Evolutionary conservation across 2,888 invertebrate genomes (phyloP).

Genomic region (Boloria euphrosyne): DNA sequence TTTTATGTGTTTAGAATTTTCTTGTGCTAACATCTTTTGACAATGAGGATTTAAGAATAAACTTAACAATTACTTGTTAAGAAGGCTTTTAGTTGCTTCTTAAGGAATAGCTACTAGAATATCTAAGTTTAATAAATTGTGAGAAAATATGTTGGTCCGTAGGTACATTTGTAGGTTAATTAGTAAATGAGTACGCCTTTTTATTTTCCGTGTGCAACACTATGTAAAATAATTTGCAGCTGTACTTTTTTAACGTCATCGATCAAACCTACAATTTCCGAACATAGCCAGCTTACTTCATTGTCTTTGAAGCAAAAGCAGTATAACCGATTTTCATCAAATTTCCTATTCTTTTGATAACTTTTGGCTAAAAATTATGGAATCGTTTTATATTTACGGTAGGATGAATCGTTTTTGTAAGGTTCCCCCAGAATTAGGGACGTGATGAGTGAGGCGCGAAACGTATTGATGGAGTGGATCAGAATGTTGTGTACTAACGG

Average conservation of each 20-base stretch:
- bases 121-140: no score
- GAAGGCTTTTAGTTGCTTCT: no score
- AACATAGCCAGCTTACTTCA: not conserved
- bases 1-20: not conserved
- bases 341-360: not conserved
- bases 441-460: constrained; percentile 19
- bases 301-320: not conserved
- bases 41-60: not conserved
- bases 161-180: no score
- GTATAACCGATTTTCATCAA: constrained; percentile 12
- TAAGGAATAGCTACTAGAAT: no score
- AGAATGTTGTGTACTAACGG: constrained; percentile 18
- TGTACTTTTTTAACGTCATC: no score
- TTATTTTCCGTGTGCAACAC: no score
- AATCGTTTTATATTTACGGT: constrained; percentile 20
- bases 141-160: no score
- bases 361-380: constrained; percentile 15
- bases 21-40: constrained; percentile 2
- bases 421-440: constrained; percentile 23
- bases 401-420: constrained; percentile 22
- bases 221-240: no score
- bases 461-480: constrained; percentile 13
- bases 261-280: not conserved
- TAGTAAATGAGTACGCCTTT: no score
- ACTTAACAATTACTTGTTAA: no score